phyloP scores from a whole-genome alignment of 2,888 invertebrate species.

The Sussaba pulchella region DNA sequence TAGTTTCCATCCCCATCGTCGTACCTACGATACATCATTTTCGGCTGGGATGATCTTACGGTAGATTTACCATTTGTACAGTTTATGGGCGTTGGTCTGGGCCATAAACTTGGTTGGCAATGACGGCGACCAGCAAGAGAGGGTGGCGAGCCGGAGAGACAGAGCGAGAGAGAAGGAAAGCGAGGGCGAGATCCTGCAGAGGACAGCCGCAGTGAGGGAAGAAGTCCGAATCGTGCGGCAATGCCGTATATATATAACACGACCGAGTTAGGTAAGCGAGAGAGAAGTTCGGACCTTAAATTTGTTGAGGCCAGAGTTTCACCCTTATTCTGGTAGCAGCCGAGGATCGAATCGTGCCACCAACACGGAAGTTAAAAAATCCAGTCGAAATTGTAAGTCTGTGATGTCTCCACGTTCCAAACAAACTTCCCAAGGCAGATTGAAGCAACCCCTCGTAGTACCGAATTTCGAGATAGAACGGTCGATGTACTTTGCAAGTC shows the following conservation, averaged over 20 bases:
- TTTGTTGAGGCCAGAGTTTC: conserved; percentile 45
- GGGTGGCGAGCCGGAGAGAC: conserved; percentile 64
- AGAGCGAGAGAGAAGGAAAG: conserved; percentile 51
- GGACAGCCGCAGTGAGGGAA: conserved; percentile 49
- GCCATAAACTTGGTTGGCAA: conserved; percentile 84
- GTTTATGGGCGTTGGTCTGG: conserved; percentile 84
- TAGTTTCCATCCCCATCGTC: conserved; percentile 63
- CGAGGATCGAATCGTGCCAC: conserved; percentile 45
- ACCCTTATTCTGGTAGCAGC: conserved; percentile 59
- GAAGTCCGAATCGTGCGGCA: conserved; percentile 30
- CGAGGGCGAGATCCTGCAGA: conserved; percentile 43
- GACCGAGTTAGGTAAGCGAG: conserved; percentile 63
- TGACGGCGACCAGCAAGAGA: conserved; percentile 79
- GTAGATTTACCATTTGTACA: conserved; percentile 84
- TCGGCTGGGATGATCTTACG: conserved; percentile 84
- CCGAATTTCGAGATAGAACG: conserved; percentile 29
- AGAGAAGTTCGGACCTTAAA: conserved; percentile 55
- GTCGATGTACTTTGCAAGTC: conserved; percentile 5
- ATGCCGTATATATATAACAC: conserved; percentile 17
- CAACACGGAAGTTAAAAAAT: conserved; percentile 41
- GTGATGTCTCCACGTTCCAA: conserved; percentile 62
- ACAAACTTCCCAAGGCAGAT: conserved; percentile 34
- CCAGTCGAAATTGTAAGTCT: conserved; percentile 60
- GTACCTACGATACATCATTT: conserved; percentile 84
- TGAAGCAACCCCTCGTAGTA: conserved; percentile 28